Conservation (phyloP, 2,113 vertebrate species). For the Callopanchax toddi region DNA sequence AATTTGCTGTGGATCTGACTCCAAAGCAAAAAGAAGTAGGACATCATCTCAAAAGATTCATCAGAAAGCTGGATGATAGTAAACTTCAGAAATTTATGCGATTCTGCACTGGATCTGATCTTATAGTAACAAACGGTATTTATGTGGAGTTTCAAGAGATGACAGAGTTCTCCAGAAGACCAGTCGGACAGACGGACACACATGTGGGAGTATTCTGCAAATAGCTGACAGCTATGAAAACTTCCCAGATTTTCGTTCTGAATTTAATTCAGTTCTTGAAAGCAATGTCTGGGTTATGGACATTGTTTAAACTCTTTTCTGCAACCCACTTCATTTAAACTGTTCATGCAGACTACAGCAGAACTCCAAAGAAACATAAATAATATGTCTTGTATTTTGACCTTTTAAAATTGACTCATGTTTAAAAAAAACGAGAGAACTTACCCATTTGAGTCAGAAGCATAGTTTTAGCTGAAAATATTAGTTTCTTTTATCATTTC, state of each 20-base stretch:
- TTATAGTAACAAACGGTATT: conserved; percentile 4
- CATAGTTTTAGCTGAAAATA: neutral
- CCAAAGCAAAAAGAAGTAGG: conserved; percentile 1
- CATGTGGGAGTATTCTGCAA: neutral
- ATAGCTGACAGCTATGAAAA: too few relatives aligned
- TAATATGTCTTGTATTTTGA: neutral
- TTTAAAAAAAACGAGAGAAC: neutral
- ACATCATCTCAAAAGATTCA: conserved; percentile 16
- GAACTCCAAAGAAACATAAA: neutral
- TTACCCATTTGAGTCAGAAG: neutral
- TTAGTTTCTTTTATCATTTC: too few relatives aligned
- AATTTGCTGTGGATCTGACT: neutral
- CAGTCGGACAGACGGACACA: neutral
- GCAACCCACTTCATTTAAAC: neutral
- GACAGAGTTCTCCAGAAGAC: neutral
- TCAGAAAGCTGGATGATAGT: neutral
- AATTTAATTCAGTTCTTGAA: conserved; percentile 17
- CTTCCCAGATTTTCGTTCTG: neutral
- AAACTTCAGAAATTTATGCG: conserved; percentile 25
- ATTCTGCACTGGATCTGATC: conserved; percentile 21
- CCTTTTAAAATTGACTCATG: neutral
- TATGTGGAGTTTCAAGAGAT: conserved; percentile 11
- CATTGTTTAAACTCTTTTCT: conserved; percentile 9
- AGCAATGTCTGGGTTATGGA: conserved; percentile 13
- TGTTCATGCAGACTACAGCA: neutral